These are phyloP conservation scores for Trinorchestia longiramus DNA, from an alignment of 1,140 invertebrate species.

Conservation along the genomic window DNA sequence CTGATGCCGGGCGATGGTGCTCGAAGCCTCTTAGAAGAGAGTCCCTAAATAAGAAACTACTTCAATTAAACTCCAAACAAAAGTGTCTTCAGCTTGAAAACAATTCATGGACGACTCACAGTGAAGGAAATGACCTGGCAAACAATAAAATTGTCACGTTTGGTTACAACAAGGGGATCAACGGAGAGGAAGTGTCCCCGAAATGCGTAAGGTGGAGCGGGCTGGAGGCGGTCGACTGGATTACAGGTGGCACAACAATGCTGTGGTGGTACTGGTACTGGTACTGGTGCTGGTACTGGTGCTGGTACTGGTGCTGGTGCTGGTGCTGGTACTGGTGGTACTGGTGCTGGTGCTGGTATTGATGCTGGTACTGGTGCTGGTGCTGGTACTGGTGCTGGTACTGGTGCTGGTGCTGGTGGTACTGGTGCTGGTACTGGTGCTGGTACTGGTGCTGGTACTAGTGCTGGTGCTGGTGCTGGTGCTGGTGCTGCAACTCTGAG, in stretches of 20 bases:
- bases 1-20: neutral
- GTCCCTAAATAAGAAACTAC: neutral
- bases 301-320: neutral
- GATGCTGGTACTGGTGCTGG: too few species aligned
- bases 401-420: neutral
- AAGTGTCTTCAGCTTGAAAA: neutral
- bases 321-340: neutral
- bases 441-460: too few species aligned
- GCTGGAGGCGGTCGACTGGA: neutral
- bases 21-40: conserved; percentile 21
- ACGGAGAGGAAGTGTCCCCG: neutral
- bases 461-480: neutral
- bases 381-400: too few species aligned
- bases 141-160: too few species aligned
- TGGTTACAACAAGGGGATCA: neutral
- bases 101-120: neutral
- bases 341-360: too few species aligned
- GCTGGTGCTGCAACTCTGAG: too few species aligned
- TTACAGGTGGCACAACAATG: neutral
- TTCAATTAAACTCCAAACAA: neutral
- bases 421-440: too few species aligned
- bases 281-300: neutral
- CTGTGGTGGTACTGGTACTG: neutral
- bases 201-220: neutral
- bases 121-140: neutral